Evolutionary conservation across 23 tunicate species (phyloP).

Genomic region (Phallusia fumigata): DNA sequence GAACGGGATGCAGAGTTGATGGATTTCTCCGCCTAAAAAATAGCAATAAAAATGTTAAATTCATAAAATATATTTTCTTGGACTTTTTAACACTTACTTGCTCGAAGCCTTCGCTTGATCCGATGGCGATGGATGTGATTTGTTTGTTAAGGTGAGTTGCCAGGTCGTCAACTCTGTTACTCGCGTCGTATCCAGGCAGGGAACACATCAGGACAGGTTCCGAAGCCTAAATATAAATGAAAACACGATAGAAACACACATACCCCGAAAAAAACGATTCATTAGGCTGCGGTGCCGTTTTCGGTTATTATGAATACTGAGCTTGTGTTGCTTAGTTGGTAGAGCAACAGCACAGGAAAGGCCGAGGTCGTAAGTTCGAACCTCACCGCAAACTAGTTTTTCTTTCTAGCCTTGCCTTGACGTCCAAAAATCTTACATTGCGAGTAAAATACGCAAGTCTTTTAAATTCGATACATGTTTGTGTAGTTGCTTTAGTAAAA

Average conservation of each 20-base stretch:
- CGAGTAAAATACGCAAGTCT: no score
- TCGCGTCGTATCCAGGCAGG: constrained; percentile 99
- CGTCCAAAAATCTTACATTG: no score
- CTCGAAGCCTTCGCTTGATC: constrained; percentile 95
- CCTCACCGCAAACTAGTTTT: no score
- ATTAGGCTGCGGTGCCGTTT: not conserved
- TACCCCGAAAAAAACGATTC: not conserved
- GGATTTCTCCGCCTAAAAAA: constrained; percentile 90
- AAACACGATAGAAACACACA: not conserved
- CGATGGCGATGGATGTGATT: constrained; percentile 97
- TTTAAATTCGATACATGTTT: no score
- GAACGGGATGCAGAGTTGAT: constrained; percentile 96
- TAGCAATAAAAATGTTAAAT: not conserved
- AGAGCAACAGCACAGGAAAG: no score
- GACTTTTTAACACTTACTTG: constrained; percentile 30
- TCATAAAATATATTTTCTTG: not conserved
- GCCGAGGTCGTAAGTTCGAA: no score
- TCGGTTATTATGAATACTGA: not conserved
- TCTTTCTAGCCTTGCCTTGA: no score
- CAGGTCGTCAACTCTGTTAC: constrained; percentile 93
- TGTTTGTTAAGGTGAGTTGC: constrained; percentile 82
- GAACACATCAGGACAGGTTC: constrained; percentile 96
- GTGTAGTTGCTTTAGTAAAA: no score
- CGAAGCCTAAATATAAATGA: constrained; percentile 52
- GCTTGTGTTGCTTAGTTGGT: no score